Conservation (phyloP, 30 jellyfish, hydroid and myxozoan genomes). For the Hydra vulgaris region DNA sequence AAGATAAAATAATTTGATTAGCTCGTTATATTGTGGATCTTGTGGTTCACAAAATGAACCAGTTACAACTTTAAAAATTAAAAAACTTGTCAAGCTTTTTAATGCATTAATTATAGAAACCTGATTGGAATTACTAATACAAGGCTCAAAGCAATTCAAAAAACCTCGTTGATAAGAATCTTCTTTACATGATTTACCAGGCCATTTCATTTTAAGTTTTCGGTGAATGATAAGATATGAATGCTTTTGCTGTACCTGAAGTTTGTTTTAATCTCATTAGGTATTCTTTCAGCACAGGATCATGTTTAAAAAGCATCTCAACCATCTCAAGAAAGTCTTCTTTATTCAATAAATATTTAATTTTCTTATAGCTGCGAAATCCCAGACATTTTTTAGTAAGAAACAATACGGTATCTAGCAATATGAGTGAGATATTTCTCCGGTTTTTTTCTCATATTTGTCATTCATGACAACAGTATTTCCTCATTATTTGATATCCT, state of each 20-base stretch:
- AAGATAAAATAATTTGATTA: no score
- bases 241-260: not conserved
- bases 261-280: not conserved
- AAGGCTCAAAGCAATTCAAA: no score
- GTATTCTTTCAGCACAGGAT: not conserved
- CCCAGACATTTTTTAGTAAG: not conserved
- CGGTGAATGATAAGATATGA: no score
- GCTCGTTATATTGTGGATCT: no score
- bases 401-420: not conserved
- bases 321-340: not conserved
- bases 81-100: no score
- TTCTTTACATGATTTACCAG: no score
- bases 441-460: not conserved
- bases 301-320: not conserved
- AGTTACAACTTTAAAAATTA: no score
- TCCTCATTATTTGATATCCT: not conserved
- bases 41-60: no score
- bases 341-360: not conserved
- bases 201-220: conserved; percentile 25
- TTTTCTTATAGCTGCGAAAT: not conserved
- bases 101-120: no score
- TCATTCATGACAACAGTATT: not conserved
- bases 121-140: no score
- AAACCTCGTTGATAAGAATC: no score
- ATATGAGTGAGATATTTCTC: not conserved